These are phyloP conservation scores for Drosophila cardini DNA, from an alignment of 1,140 invertebrate genomes.

Conservation along the genomic window DNA sequence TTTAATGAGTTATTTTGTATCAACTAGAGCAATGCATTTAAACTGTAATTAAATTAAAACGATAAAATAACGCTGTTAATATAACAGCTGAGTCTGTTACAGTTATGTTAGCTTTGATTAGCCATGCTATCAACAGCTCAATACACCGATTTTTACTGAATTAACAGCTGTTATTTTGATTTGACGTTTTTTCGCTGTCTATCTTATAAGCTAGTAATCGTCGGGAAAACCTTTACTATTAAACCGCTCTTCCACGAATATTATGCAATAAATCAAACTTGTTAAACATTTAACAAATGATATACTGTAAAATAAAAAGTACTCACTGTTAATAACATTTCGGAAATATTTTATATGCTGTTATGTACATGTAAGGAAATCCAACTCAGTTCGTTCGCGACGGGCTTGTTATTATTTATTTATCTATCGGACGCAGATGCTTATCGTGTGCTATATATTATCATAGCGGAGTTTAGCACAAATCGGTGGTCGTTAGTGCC, in stretches of 20 bases:
- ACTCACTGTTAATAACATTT: slow-evolving; percentile 8
- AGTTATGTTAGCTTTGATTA: background rate
- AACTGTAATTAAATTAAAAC: background rate
- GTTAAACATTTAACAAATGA: too few species aligned
- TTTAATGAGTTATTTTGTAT: too few species aligned
- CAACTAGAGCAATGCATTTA: background rate
- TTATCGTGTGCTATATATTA: background rate
- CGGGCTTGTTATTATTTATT: slow-evolving; percentile 32
- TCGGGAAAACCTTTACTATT: too few species aligned
- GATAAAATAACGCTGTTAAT: background rate
- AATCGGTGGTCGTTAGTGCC: background rate
- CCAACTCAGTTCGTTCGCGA: slow-evolving; percentile 6
- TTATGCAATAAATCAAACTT: too few species aligned
- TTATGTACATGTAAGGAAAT: slow-evolving; percentile 17
- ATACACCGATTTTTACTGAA: background rate
- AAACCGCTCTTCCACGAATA: background rate
- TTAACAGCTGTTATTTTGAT: slow-evolving; percentile 17
- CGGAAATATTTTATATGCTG: slow-evolving; percentile 5
- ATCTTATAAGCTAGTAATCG: background rate
- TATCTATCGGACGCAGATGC: slow-evolving; percentile 16
- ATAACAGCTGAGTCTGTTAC: slow-evolving; percentile 11
- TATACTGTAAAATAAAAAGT: slow-evolving; percentile 2
- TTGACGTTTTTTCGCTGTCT: background rate
- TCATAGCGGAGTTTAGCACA: background rate
- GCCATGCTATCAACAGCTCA: background rate